Percentiles rank a stretch among this genome's conserved stretches.
Conservation (phyloP, 2,888 invertebrate species). For the Lacanobia wlatinum region DNA sequence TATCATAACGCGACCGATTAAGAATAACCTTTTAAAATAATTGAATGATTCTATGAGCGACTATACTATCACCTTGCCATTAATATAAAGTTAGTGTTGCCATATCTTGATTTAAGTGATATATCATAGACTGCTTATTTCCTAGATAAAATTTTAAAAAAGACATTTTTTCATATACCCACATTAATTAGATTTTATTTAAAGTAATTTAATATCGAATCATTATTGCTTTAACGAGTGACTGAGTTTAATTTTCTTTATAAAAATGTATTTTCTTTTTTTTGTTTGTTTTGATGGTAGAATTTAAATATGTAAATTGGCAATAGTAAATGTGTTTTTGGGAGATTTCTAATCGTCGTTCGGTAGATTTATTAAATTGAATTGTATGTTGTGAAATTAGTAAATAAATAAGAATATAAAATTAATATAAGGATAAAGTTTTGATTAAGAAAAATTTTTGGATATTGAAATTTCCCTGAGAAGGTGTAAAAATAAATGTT, state of each 20-base stretch:
- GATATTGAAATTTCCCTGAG: constrained; percentile 4
- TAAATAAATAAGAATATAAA: constrained; percentile 8
- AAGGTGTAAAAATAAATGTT: constrained; percentile 5
- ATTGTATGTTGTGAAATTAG: constrained; percentile 53
- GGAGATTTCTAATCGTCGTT: constrained; percentile 48
- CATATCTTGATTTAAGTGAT: constrained; percentile 79
- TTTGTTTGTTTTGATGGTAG: constrained; percentile 39
- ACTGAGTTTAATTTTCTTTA: constrained; percentile 40
- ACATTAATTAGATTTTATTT: constrained; percentile 48
- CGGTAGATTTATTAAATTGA: constrained; percentile 44
- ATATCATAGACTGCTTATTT: constrained; percentile 82
- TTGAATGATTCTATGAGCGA: constrained; percentile 15
- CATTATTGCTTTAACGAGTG: constrained; percentile 41
- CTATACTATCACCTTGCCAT: constrained; percentile 62
- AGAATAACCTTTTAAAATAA: constrained; percentile 32
- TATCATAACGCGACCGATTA: not conserved
- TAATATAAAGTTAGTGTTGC: constrained; percentile 65
- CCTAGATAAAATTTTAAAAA: constrained; percentile 65
- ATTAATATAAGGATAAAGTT: constrained; percentile 27
- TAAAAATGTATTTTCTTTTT: not conserved
- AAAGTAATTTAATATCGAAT: constrained; percentile 50
- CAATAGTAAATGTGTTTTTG: constrained; percentile 54
- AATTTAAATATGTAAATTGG: constrained; percentile 52
- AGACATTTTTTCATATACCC: constrained; percentile 67
- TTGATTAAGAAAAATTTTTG: constrained; percentile 11